These are phyloP conservation scores for Entomobrya proxima DNA, from an alignment of 2,888 invertebrate genomes.

Conservation along the genomic window DNA sequence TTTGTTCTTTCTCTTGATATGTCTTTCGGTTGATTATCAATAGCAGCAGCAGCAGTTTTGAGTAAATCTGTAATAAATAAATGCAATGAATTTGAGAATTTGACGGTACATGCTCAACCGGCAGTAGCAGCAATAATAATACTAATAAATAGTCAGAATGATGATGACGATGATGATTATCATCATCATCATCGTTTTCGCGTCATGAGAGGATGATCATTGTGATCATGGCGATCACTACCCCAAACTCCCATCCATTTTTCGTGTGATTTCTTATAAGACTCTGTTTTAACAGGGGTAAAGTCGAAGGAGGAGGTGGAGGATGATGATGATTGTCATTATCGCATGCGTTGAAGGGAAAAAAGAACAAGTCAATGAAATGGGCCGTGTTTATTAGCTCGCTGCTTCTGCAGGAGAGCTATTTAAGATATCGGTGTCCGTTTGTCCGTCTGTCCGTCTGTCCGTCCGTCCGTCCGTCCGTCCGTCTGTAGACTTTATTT, in stretches of 20 bases:
- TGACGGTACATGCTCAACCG: slow-evolving; percentile 44
- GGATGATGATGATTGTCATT: slow-evolving; percentile 52
- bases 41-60: background rate
- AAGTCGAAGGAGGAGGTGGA: slow-evolving; percentile 7
- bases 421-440: too few species aligned
- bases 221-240: slow-evolving; percentile 38
- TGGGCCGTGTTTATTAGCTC: slow-evolving; percentile 69
- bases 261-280: too few species aligned
- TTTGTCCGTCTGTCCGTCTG: too few species aligned
- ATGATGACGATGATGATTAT: too few species aligned
- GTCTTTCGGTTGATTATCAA: slow-evolving; percentile 7
- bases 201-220: slow-evolving; percentile 39
- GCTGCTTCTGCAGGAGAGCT: too few species aligned
- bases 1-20: background rate
- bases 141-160: slow-evolving; percentile 45
- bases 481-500: too few species aligned
- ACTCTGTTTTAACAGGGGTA: background rate
- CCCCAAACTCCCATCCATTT: background rate
- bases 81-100: slow-evolving; percentile 31
- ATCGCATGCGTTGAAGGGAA: slow-evolving; percentile 50
- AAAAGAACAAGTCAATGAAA: slow-evolving; percentile 66
- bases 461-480: too few species aligned
- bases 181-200: slow-evolving; percentile 21
- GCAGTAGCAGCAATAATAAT: slow-evolving; percentile 45
- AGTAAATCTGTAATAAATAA: slow-evolving; percentile 34